These are phyloP conservation scores for Tenualosa thibaudeaui DNA, from an alignment of 2,797 vertebrate species.

Conservation along the genomic window DNA sequence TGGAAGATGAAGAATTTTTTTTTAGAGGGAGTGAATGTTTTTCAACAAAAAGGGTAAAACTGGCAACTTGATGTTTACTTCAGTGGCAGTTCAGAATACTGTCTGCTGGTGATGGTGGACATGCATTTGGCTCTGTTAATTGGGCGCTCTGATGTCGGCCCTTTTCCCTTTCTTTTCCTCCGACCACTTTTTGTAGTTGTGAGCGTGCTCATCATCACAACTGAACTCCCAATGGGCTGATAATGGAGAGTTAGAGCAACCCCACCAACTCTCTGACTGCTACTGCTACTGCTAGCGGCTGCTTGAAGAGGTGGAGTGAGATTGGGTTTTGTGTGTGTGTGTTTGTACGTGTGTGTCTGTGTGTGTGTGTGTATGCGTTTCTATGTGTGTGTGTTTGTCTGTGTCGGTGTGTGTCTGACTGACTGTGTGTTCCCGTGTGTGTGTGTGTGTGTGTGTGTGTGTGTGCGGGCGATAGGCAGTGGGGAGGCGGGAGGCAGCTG, in stretches of 20 bases:
- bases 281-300: neutral
- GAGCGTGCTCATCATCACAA: neutral
- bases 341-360: neutral
- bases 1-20: slow-evolving; percentile 42
- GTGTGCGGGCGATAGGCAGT: slow-evolving; percentile 48
- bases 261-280: neutral
- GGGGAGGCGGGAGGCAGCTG: slow-evolving; percentile 75
- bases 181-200: neutral
- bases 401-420: neutral
- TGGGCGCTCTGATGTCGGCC: neutral
- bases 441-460: slow-evolving; percentile 36
- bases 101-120: neutral
- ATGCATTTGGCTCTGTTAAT: neutral
- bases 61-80: neutral
- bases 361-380: too few relatives aligned
- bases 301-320: neutral
- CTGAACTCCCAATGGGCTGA: neutral
- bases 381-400: neutral
- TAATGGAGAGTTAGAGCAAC: neutral
- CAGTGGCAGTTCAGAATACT: neutral
- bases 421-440: slow-evolving; percentile 13
- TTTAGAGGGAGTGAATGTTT: slow-evolving; percentile 66
- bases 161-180: neutral
- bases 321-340: slow-evolving; percentile 38
- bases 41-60: neutral